Base-by-base conservation (phyloP, 2,888 invertebrate species). In the Orchesella flavescens region DNA sequence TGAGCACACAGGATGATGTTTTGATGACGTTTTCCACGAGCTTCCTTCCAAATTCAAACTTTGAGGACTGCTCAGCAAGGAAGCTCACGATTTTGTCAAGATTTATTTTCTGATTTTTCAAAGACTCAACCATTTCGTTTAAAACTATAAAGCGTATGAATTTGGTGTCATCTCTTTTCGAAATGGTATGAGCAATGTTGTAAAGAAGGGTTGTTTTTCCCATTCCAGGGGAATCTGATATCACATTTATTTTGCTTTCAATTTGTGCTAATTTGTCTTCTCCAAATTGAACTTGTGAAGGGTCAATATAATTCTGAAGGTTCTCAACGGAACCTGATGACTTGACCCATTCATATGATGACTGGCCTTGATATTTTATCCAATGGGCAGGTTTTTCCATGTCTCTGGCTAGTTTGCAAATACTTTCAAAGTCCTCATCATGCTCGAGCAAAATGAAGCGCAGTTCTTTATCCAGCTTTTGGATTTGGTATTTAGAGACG, bases 201-300 rank as follows among this genome's bases (percentile, higher is more conserved):
- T 3, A 1, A 63, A 63, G 44, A 43, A 73, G 23, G 1, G 24
- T n/a, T 10, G 74, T 23, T 13, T 74, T 74, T 3, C 74, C 74
- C 74, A 63, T 74, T 34, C 74, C 74, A 0, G 74, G 63, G 5
- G 13, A 23, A 21, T 74, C 74, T 21, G 74, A 44, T 9, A 74
- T 61, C 34, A 34, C 34, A 4, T 10, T 17, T 0, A 59, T 19
- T 12, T 17, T 46, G 10, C 1, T 23, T 17, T 12, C 5, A 21
- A 34, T 34, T 34, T 4, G 34, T 34, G 3, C 34, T 7, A 34
- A 34, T 34, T 34, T 7, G 7, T 34, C 34, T 7, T 34, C 34
- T 7, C 34, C 34, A 34, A 34, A 34, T 7, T 34, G 34, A 34
- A 34, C 3, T 9, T 34, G 21, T 4, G 23, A 12, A 19, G 19